These are phyloP conservation scores for Prolemur simus DNA, from an alignment of 2,113 vertebrate species.

Conservation along the genomic window DNA sequence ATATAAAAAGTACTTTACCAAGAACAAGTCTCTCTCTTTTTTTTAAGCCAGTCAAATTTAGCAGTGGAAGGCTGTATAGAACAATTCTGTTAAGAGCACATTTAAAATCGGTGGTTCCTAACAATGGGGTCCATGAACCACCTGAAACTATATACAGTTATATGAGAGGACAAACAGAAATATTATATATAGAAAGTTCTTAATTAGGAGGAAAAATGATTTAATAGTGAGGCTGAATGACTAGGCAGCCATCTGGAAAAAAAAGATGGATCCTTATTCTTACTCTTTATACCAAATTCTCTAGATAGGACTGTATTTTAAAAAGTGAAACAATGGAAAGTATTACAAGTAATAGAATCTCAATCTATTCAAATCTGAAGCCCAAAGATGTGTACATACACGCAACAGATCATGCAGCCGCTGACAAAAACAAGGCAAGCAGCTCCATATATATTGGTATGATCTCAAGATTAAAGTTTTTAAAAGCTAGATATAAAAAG, in stretches of 20 bases:
- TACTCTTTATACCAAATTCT: constrained; percentile 6
- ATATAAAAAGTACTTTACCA: not conserved
- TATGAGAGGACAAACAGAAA: not conserved
- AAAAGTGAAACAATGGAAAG: constrained; percentile 4
- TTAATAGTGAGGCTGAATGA: not conserved
- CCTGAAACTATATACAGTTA: not conserved
- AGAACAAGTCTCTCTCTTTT: not conserved
- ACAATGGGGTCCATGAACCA: not conserved
- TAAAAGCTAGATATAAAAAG: not conserved
- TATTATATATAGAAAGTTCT: not conserved
- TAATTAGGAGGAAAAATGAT: not conserved
- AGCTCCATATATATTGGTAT: not conserved
- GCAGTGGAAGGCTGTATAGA: too few relatives aligned
- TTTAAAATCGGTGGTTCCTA: constrained; percentile 10
- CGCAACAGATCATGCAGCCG: not conserved
- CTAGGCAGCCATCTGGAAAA: not conserved
- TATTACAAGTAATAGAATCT: not conserved
- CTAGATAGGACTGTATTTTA: not conserved
- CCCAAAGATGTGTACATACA: not conserved
- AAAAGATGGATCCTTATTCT: not conserved
- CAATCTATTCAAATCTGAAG: not conserved
- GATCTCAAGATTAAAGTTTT: not conserved
- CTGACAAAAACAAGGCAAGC: constrained; percentile 11
- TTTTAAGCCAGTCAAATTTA: too few relatives aligned
- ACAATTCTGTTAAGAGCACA: not conserved